These are phyloP conservation scores for Trichomycterus rosablanca DNA, from an alignment of 2,113 vertebrate species.

Conservation along the genomic window DNA sequence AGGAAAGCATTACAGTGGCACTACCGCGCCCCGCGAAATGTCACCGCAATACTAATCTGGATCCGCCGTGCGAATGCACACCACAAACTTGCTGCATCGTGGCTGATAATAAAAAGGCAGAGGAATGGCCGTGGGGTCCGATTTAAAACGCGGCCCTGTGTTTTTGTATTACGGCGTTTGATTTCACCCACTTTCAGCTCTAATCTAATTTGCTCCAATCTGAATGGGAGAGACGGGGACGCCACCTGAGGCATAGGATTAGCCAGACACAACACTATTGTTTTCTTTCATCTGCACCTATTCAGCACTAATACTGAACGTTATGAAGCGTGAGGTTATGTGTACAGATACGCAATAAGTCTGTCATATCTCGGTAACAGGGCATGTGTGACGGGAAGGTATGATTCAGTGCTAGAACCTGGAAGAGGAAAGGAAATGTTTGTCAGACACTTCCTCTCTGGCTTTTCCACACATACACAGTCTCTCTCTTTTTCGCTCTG, in stretches of 20 bases:
- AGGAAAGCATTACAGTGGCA: conserved; percentile 66
- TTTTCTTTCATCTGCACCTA: conserved; percentile 60
- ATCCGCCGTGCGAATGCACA: conserved; percentile 44
- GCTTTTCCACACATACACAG: conserved; percentile 41
- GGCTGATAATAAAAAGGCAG: conserved; percentile 67
- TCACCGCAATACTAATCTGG: conserved; percentile 70
- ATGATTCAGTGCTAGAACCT: conserved; percentile 20
- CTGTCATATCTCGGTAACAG: conserved; percentile 30
- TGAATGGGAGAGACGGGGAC: conserved; percentile 61
- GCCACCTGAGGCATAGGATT: conserved; percentile 63
- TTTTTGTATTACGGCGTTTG: conserved; percentile 68
- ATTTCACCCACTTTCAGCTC: conserved; percentile 73
- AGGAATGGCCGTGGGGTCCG: conserved; percentile 66
- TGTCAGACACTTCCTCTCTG: conserved; percentile 14
- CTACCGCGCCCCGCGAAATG: conserved; percentile 68
- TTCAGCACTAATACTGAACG: conserved; percentile 35
- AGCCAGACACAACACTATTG: conserved; percentile 66
- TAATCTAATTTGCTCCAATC: conserved; percentile 73
- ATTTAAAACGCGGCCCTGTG: conserved; percentile 62
- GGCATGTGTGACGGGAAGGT: conserved; percentile 14
- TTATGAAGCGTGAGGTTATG: conserved; percentile 33
- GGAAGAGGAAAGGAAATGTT: conserved; percentile 17
- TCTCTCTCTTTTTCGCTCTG: conserved; percentile 39
- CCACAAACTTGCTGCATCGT: conserved; percentile 49
- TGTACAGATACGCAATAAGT: conserved; percentile 23